Percentiles rank a stretch among this genome's conserved stretches.
Conservation (phyloP, 2,113 vertebrate species). For the Pycnonotus jocosus region DNA sequence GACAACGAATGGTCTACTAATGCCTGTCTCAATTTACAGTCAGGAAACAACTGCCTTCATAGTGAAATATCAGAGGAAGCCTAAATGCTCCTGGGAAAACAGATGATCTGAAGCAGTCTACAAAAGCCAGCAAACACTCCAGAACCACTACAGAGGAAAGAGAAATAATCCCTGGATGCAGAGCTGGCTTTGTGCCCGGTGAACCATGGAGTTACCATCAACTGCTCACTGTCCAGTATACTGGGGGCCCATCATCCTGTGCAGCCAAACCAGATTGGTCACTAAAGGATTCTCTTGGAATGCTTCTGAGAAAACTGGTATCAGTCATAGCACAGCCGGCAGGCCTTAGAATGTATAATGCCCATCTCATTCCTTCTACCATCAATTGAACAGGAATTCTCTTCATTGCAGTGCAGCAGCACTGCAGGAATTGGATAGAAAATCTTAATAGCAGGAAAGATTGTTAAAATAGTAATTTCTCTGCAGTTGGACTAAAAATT, state of each 20-base stretch:
- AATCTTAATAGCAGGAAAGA: not conserved
- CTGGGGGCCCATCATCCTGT: not conserved
- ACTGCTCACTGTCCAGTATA: not conserved
- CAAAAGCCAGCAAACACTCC: constrained; percentile 1
- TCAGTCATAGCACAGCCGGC: not conserved
- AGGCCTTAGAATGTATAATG: not conserved
- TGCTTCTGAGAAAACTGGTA: not conserved
- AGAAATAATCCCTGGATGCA: constrained; percentile 6
- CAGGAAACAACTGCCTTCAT: constrained; percentile 49
- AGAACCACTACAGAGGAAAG: not conserved
- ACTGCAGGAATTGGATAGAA: not conserved
- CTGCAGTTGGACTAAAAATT: not conserved
- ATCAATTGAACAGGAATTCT: not conserved
- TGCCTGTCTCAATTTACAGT: constrained; percentile 39
- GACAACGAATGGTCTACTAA: not conserved
- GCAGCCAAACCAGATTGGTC: not conserved
- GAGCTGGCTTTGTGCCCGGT: not conserved
- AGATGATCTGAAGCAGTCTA: constrained; percentile 23
- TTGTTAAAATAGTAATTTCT: not conserved
- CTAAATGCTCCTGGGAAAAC: constrained; percentile 9
- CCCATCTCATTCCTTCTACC: not conserved
- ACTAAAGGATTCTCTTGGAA: not conserved
- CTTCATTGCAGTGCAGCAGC: not conserved
- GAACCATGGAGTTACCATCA: not conserved
- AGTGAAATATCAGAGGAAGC: constrained; percentile 52